phyloP scores from a whole-genome alignment of 2,797 vertebrate genomes.

The Molossus alvarezi region DNA sequence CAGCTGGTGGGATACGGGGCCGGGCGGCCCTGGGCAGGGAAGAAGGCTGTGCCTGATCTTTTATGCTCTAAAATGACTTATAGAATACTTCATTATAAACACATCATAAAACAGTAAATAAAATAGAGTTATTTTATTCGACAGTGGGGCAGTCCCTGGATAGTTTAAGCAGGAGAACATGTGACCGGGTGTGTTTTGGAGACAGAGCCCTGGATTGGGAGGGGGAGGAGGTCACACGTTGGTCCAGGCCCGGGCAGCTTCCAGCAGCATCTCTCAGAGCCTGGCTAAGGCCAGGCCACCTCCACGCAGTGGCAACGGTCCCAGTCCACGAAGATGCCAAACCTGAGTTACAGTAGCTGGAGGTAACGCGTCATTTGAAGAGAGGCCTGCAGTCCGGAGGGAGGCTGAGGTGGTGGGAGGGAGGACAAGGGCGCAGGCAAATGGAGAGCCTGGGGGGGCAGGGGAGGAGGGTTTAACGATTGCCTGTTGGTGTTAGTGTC shows the following conservation, averaged over 20 bases:
- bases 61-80: not conserved
- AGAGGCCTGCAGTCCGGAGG: not conserved
- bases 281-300: not conserved
- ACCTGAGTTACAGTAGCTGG: rapidly evolving
- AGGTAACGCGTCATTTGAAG: rapidly evolving
- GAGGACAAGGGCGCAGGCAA: rapidly evolving
- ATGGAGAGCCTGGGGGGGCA: not conserved
- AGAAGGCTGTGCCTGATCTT: not conserved
- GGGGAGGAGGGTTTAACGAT: too few species aligned
- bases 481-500: rapidly evolving
- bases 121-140: not conserved
- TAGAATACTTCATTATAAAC: not conserved
- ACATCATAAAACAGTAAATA: not conserved
- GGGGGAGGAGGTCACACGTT: rapidly evolving
- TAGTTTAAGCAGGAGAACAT: not conserved
- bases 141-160: not conserved
- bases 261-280: not conserved
- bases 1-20: too few species aligned
- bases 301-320: not conserved
- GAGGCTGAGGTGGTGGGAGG: rapidly evolving
- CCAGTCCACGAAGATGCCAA: not conserved
- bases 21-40: not conserved
- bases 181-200: not conserved
- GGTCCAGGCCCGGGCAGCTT: not conserved
- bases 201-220: not conserved